Conservation (phyloP, 1,140 invertebrate genomes). For the Pachyrhynchus sulphureomaculatus region DNA sequence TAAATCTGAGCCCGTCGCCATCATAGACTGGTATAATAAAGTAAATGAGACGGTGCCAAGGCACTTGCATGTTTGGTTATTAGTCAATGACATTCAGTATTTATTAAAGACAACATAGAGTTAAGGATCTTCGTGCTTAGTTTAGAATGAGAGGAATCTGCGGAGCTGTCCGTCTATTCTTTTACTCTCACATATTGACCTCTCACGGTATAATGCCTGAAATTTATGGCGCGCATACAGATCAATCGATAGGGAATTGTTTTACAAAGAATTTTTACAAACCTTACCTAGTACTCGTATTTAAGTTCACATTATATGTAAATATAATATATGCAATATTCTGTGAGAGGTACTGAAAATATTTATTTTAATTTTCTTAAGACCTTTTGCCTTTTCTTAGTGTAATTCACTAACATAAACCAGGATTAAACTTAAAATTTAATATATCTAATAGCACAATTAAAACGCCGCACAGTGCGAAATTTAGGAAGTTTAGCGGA, state of each 20-base stretch:
- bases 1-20: conserved; percentile 33
- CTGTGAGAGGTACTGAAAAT: too few relatives aligned
- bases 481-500: too few relatives aligned
- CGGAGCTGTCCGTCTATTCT: conserved; percentile 31
- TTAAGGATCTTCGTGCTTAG: conserved; percentile 41
- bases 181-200: conserved; percentile 27
- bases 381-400: too few relatives aligned
- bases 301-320: too few relatives aligned
- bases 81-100: conserved; percentile 47
- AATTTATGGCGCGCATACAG: conserved; percentile 33
- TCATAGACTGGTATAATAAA: conserved; percentile 39
- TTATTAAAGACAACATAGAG: conserved; percentile 46
- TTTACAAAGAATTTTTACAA: background rate
- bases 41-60: conserved; percentile 42
- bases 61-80: conserved; percentile 44
- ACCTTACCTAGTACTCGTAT: too few relatives aligned
- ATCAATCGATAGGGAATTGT: conserved; percentile 29
- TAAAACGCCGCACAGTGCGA: too few relatives aligned
- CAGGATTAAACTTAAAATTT: too few relatives aligned
- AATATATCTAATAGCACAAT: too few relatives aligned
- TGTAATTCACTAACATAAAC: too few relatives aligned
- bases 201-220: conserved; percentile 39
- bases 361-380: too few relatives aligned
- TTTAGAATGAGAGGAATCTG: conserved; percentile 45
- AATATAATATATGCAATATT: too few relatives aligned